Base-by-base conservation (phyloP, 2,888 invertebrate species). In the Drosophila anceps region DNA sequence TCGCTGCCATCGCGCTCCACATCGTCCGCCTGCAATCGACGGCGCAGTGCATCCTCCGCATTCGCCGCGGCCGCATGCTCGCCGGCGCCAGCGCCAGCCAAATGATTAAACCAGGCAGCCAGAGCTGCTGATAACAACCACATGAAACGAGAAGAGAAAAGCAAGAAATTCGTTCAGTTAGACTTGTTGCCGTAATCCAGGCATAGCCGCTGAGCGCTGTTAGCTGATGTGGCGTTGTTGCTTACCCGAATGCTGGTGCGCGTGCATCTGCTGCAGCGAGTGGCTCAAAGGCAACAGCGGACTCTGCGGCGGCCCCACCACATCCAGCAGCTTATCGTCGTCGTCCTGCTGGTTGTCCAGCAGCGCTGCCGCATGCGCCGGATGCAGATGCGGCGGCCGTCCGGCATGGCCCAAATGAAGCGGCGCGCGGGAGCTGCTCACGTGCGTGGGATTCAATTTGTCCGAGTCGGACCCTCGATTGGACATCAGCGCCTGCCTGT, bases 261-360 rank as follows among this genome's bases (percentile, higher is more conserved):
- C 93, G 74, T 93, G 93, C 92, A 93, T 93, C 79, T 93, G 93
- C 77, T 93, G 93, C 78, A 93, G 81, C 80, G 93, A 93, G 82
- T 93, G 93, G 79, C 93, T 92, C 70, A 95, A 93, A 10, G 94
- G 94, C 71, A 96, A 95, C 50, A 96, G 95, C 12, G 96, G 97
- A 82, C 96, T 96, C 90, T 97, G 97, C 59, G 97, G 95, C 35
- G 96, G 97, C 0, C 97, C 97, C 0, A 98, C 98, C 29, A 98
- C 98, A 93, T 98, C 98, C 91, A 98, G 93, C 31, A 96, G 94
- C 89, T 96, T 95, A 92, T 98, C 98, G 71, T 97, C 97, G 83
- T 98, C 97, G 77, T 97, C 96, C 84, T 95, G 94, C 82, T 95
- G 94, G 85, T 91, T 91, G 78, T 93, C 92, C 59, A 92, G 91